A percentile compares a stretch with the other conserved stretches of the same genome.
Evolutionary conservation across 2,888 invertebrate genomes (phyloP).

Genomic region (Keiferia lycopersicella): DNA sequence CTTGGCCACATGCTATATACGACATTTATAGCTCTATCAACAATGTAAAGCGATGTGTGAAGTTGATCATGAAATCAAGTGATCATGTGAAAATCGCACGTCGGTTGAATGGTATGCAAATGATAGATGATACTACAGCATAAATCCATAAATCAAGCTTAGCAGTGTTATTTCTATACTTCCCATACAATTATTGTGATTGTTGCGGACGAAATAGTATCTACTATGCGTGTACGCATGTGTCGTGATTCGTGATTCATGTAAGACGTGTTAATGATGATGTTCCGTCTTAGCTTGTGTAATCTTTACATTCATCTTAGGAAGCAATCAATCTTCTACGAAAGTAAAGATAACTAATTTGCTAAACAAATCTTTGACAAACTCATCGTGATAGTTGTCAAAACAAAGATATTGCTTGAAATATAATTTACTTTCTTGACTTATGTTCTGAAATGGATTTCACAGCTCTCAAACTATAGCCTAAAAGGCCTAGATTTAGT

Average conservation of each 20-base stretch:
- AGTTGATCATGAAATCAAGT: background rate
- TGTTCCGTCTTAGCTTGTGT: background rate
- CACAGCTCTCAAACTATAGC: too few species aligned
- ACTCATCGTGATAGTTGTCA: too few species aligned
- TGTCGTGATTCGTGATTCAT: background rate
- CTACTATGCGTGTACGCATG: constrained; percentile 5
- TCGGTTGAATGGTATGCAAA: background rate
- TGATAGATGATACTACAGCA: background rate
- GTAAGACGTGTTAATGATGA: background rate
- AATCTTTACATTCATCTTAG: background rate
- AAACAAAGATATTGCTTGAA: too few species aligned
- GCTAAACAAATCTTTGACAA: too few species aligned
- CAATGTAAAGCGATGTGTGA: background rate
- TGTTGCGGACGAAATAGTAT: constrained; percentile 8
- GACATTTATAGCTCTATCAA: background rate
- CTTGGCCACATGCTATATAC: background rate
- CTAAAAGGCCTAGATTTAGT: too few species aligned
- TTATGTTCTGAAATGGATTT: too few species aligned
- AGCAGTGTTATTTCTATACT: background rate
- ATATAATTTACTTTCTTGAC: too few species aligned
- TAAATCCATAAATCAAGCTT: background rate
- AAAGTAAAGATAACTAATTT: too few species aligned
- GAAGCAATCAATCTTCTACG: too few species aligned
- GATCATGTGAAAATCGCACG: constrained; percentile 3
- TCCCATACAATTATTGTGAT: constrained; percentile 15